Evolutionary conservation across 23 tunicate genomes (phyloP).

Genomic region (Oikopleura dioica): DNA sequence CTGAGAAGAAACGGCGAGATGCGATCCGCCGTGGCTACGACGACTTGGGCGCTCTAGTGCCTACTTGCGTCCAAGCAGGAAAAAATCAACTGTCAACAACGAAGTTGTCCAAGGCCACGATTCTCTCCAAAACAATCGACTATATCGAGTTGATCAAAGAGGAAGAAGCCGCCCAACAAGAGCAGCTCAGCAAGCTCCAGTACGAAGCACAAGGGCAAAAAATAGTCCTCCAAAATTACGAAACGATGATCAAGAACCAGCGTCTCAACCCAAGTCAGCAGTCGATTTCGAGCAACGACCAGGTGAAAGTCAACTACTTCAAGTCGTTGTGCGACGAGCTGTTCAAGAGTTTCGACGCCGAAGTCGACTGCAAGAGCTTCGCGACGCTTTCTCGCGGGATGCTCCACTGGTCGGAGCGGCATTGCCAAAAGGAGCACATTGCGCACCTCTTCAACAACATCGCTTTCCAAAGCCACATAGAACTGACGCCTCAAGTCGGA

Average conservation of each 20-base stretch:
- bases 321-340: not conserved
- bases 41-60: slow-evolving; percentile 18
- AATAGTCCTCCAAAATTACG: not conserved
- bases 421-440: not conserved
- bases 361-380: not conserved
- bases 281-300: not conserved
- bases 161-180: not conserved
- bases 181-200: not conserved
- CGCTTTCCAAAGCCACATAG: too few relatives aligned
- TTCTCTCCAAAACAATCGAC: slow-evolving; percentile 37
- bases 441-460: not conserved
- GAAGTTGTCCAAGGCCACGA: slow-evolving; percentile 57
- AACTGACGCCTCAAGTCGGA: too few relatives aligned
- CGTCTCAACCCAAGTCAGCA: not conserved
- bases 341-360: not conserved
- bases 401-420: slow-evolving; percentile 14
- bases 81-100: slow-evolving; percentile 32
- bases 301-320: not conserved
- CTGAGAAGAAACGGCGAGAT: slow-evolving; percentile 87
- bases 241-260: not conserved
- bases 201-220: not conserved
- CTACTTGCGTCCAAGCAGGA: slow-evolving; percentile 18
- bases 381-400: slow-evolving; percentile 7
- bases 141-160: slow-evolving; percentile 10
- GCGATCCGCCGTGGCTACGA: slow-evolving; percentile 50